Evolutionary conservation across 1,140 invertebrate species (phyloP).

Genomic region (roundworm (Caenorhabditis elegans)): DNA sequence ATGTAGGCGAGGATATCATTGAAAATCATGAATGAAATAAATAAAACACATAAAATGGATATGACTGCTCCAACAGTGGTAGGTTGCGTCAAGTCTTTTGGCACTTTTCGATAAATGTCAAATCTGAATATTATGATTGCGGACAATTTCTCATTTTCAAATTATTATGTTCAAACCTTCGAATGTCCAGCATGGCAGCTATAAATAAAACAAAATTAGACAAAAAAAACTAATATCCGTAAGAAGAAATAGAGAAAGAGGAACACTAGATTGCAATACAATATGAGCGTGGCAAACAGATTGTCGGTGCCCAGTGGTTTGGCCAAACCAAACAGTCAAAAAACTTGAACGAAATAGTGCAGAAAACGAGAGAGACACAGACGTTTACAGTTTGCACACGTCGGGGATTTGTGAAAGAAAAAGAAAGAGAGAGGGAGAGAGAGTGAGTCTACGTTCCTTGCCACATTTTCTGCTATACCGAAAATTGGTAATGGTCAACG

Average conservation of each 20-base stretch:
- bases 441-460: not conserved
- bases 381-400: slow-evolving; percentile 5
- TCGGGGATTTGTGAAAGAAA: slow-evolving; percentile 20
- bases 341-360: not conserved
- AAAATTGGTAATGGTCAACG: not conserved
- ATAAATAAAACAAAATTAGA: slow-evolving; percentile 9
- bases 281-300: slow-evolving; percentile 25
- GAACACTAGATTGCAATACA: slow-evolving; percentile 11
- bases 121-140: slow-evolving; percentile 70
- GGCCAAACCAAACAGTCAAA: slow-evolving; percentile 29
- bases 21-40: slow-evolving; percentile 71
- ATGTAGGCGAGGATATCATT: slow-evolving; percentile 71
- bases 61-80: slow-evolving; percentile 72
- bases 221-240: not conserved
- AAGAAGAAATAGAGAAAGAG: not conserved
- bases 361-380: not conserved
- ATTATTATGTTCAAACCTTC: slow-evolving; percentile 8
- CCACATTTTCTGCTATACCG: not conserved
- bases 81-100: slow-evolving; percentile 74
- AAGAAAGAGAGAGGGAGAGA: not conserved
- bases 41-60: slow-evolving; percentile 71
- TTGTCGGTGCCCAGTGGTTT: slow-evolving; percentile 8
- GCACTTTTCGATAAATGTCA: slow-evolving; percentile 74
- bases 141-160: not conserved
- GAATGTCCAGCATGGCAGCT: slow-evolving; percentile 12